Conservation (phyloP, 2,113 vertebrate genomes). For the Forbesichthys agassizii region DNA sequence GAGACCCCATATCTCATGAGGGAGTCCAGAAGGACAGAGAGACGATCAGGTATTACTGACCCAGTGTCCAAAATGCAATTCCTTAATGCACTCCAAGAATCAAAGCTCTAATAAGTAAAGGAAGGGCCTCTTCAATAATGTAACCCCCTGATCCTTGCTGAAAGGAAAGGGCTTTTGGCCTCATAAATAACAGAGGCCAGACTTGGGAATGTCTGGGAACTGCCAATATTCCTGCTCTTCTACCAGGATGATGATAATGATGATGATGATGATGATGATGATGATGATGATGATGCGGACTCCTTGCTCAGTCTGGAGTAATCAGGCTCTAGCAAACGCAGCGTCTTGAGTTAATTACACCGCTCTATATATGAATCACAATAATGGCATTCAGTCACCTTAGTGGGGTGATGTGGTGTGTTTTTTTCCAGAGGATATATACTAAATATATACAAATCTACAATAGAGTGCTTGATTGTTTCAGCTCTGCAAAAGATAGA, state of each 20-base stretch:
- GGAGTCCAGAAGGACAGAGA: slow-evolving; percentile 13
- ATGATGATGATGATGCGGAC: slow-evolving; percentile 39
- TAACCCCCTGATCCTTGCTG: slow-evolving; percentile 64
- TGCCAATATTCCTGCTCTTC: slow-evolving; percentile 68
- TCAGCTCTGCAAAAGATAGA: not conserved
- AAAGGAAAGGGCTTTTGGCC: slow-evolving; percentile 53
- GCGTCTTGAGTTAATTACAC: slow-evolving; percentile 40
- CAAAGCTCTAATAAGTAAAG: slow-evolving; percentile 74
- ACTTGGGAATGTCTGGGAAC: slow-evolving; percentile 60
- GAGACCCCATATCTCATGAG: slow-evolving; percentile 20
- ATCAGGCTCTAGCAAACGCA: slow-evolving; percentile 42
- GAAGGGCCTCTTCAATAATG: slow-evolving; percentile 73
- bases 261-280: slow-evolving; percentile 41
- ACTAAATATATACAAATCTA: not conserved
- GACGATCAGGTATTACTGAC: slow-evolving; percentile 51
- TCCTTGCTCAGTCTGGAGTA: slow-evolving; percentile 40
- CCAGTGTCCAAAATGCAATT: slow-evolving; percentile 61
- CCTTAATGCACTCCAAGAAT: slow-evolving; percentile 74
- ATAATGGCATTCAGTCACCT: slow-evolving; percentile 20
- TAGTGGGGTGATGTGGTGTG: slow-evolving; percentile 5
- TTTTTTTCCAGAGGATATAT: slow-evolving; percentile 22
- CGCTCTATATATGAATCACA: slow-evolving; percentile 28
- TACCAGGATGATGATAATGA: slow-evolving; percentile 39
- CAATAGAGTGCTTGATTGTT: not conserved
- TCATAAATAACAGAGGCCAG: slow-evolving; percentile 72